phyloP scores from a whole-genome alignment of 2,888 invertebrate species.

The Conchocele bisecta region DNA sequence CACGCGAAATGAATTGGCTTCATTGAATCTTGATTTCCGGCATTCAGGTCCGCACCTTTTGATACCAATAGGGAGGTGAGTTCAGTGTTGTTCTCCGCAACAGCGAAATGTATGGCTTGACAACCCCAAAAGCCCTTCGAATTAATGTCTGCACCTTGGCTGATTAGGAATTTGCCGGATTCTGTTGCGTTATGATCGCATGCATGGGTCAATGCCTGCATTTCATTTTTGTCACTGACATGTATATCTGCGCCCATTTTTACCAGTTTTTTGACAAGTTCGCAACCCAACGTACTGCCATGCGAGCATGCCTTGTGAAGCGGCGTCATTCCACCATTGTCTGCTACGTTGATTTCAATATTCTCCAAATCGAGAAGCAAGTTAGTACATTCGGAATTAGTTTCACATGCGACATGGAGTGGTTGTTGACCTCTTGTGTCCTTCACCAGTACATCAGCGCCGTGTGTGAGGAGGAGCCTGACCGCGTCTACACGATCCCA shows the following conservation, averaged over 20 bases:
- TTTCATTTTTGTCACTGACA: neutral
- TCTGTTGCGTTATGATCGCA: conserved; percentile 7
- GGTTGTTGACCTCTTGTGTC: neutral
- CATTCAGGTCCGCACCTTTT: conserved; percentile 7
- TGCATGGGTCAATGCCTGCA: conserved; percentile 17
- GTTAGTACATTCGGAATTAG: neutral
- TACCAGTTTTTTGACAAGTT: conserved; percentile 5
- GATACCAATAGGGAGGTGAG: neutral
- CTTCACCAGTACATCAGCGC: neutral
- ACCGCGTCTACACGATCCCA: neutral
- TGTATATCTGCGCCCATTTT: conserved; percentile 15
- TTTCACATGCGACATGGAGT: conserved; percentile 8
- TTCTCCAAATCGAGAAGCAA: neutral
- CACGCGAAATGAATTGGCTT: conserved; percentile 19
- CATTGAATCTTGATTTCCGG: neutral
- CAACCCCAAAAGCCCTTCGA: neutral
- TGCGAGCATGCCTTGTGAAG: conserved; percentile 18
- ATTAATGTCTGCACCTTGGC: conserved; percentile 10
- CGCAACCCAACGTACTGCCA: neutral
- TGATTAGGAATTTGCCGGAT: conserved; percentile 3
- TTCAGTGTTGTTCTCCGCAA: neutral
- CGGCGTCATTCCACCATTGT: conserved; percentile 11
- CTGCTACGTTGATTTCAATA: neutral
- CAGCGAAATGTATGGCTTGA: conserved; percentile 10
- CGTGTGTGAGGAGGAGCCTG: neutral